These are phyloP conservation scores for Dicentrarchus labrax DNA, from an alignment of 2,113 vertebrate genomes.

Conservation along the genomic window DNA sequence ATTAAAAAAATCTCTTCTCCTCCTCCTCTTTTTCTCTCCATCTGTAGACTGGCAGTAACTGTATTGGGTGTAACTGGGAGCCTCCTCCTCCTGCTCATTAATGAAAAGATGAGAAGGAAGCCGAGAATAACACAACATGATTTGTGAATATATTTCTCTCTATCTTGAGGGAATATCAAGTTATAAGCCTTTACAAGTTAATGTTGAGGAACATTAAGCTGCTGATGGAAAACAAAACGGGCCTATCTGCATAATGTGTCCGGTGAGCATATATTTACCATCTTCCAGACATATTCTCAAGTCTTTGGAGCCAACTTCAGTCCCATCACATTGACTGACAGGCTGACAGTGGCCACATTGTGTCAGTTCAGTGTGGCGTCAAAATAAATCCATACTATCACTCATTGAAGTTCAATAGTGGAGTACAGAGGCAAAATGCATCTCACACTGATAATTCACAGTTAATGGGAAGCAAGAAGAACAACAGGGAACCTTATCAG, in stretches of 20 bases:
- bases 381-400: slow-evolving; percentile 41
- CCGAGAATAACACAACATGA: slow-evolving; percentile 28
- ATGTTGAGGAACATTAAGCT: slow-evolving; percentile 33
- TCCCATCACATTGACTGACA: slow-evolving; percentile 69
- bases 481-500: slow-evolving; percentile 79
- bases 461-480: slow-evolving; percentile 69
- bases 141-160: slow-evolving; percentile 18
- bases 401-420: slow-evolving; percentile 55
- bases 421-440: slow-evolving; percentile 44
- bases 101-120: slow-evolving; percentile 47
- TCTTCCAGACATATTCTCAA: background rate
- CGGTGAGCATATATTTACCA: background rate
- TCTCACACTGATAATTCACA: slow-evolving; percentile 63
- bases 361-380: slow-evolving; percentile 30
- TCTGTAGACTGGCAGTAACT: slow-evolving; percentile 42
- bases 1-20: slow-evolving; percentile 3
- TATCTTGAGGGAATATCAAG: slow-evolving; percentile 27
- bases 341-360: slow-evolving; percentile 49
- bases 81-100: slow-evolving; percentile 46
- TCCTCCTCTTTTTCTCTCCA: slow-evolving; percentile 28
- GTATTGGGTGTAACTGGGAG: slow-evolving; percentile 21
- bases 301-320: slow-evolving; percentile 43
- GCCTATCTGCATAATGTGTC: background rate
- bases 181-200: slow-evolving; percentile 26
- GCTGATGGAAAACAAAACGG: slow-evolving; percentile 37